phyloP scores from a whole-genome alignment of 1,140 invertebrate species.

The Pseudomyrmex pallidus region DNA sequence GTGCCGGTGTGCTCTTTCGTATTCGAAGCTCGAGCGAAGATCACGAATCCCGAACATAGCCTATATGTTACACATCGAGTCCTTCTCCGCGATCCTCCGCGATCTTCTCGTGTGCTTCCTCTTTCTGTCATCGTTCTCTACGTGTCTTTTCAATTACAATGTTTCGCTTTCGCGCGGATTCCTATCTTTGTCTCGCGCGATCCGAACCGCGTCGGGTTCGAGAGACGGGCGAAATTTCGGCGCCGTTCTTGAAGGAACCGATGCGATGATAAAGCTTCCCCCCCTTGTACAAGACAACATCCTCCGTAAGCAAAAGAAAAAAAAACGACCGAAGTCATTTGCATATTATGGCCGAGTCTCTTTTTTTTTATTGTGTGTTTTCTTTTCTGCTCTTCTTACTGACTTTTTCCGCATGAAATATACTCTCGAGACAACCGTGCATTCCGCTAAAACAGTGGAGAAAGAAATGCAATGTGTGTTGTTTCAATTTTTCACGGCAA shows the following conservation, averaged over 20 bases:
- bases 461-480: not conserved
- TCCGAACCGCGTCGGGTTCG: constrained; percentile 37
- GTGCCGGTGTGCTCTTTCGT: constrained; percentile 22
- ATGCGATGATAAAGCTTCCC: constrained; percentile 47
- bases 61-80: constrained; percentile 62
- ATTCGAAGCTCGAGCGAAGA: not conserved
- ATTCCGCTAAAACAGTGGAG: not conserved
- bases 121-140: not conserved
- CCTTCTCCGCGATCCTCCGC: not conserved
- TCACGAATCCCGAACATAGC: constrained; percentile 49
- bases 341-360: constrained; percentile 59
- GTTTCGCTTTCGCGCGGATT: constrained; percentile 46
- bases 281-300: constrained; percentile 24
- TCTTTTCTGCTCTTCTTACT: not conserved
- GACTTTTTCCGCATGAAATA: constrained; percentile 10
- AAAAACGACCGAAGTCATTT: constrained; percentile 53
- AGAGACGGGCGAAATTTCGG: not conserved
- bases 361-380: constrained; percentile 3
- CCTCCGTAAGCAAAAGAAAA: constrained; percentile 42
- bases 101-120: constrained; percentile 17
- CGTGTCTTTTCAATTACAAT: constrained; percentile 47
- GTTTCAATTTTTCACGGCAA: not conserved
- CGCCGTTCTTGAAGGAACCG: constrained; percentile 17
- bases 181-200: constrained; percentile 53
- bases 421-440: not conserved